Conservation (phyloP, 1,140 invertebrate genomes). For the Camponotus vicinus region DNA sequence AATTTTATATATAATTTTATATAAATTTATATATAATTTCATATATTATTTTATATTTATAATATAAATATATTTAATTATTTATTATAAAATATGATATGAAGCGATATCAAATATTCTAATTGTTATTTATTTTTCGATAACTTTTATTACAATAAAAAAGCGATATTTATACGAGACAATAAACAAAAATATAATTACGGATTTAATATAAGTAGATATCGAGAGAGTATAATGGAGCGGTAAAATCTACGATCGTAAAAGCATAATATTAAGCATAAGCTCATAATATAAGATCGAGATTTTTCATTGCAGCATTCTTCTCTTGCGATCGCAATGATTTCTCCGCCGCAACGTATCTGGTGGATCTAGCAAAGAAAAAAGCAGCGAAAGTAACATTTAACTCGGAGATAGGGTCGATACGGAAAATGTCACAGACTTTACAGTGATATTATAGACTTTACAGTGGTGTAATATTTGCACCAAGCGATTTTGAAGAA, state of each 20-base stretch:
- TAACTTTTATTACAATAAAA: neutral
- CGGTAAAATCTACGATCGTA: neutral
- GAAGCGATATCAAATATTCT: too few species aligned
- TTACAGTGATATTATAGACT: neutral
- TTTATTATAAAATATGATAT: too few species aligned
- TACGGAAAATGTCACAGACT: constrained; percentile 8
- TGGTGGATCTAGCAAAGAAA: constrained; percentile 15
- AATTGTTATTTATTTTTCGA: neutral
- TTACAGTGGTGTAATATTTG: constrained; percentile 11
- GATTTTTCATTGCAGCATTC: too few species aligned
- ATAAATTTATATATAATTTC: too few species aligned
- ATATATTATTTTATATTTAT: too few species aligned
- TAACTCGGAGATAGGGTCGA: neutral
- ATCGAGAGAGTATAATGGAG: neutral
- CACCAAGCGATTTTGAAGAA: neutral
- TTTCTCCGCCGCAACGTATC: constrained; percentile 42
- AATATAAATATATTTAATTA: too few species aligned
- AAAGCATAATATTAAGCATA: too few species aligned
- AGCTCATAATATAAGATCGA: neutral
- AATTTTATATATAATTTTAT: too few species aligned
- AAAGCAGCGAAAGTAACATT: constrained; percentile 73
- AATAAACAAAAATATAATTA: neutral
- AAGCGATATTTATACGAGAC: neutral
- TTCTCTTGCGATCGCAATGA: neutral
- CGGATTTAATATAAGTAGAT: neutral